Conservation (phyloP, 23 tunicate genomes). For the Phallusia fumigata region DNA sequence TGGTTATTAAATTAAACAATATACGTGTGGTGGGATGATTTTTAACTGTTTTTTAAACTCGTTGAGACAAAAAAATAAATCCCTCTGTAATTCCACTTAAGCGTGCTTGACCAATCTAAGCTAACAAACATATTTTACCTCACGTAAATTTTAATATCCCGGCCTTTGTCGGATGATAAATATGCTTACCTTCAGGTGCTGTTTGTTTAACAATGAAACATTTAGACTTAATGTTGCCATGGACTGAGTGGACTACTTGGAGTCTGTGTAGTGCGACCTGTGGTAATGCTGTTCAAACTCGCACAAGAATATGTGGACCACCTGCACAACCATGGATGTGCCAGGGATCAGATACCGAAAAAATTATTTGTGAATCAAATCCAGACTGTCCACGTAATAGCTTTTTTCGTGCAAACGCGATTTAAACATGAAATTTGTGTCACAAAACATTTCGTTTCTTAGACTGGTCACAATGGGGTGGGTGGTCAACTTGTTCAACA, state of each 20-base stretch:
- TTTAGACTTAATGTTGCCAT: background rate
- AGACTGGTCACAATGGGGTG: background rate
- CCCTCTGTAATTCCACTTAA: too few relatives aligned
- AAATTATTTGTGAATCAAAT: background rate
- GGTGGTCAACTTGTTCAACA: background rate
- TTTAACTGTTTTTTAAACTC: too few relatives aligned
- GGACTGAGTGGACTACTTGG: background rate
- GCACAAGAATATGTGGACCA: background rate
- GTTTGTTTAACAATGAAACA: too few relatives aligned
- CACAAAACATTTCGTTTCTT: background rate
- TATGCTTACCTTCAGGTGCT: too few relatives aligned
- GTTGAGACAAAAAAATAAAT: too few relatives aligned
- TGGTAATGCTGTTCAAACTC: background rate
- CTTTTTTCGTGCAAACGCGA: background rate
- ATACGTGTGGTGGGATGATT: too few relatives aligned
- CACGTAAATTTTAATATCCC: too few relatives aligned
- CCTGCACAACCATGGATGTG: background rate
- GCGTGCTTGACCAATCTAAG: too few relatives aligned
- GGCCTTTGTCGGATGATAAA: too few relatives aligned
- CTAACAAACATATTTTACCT: too few relatives aligned
- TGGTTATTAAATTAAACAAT: too few relatives aligned
- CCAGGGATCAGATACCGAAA: background rate
- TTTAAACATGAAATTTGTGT: background rate
- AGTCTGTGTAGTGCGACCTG: background rate
- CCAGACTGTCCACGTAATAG: background rate